Base-by-base conservation (phyloP, 2,888 invertebrate genomes). In the Flexamia atlantica region DNA sequence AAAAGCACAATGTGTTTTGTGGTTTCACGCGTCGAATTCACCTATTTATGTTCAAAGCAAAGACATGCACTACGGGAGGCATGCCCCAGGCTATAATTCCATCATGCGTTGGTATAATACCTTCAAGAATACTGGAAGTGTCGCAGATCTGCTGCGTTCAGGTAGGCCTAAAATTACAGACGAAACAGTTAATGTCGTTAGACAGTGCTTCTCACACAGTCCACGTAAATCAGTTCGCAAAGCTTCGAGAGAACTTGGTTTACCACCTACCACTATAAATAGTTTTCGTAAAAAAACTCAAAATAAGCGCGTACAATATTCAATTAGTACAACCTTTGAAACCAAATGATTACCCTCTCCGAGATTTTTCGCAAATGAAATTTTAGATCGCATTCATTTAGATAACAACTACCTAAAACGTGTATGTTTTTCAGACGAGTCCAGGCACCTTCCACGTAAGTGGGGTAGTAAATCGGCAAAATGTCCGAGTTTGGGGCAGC, bases 161-260 rank as follows among this genome's bases (percentile, higher is more conserved):
- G 30, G 68, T 68, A 30, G 68, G 68, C 30, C 68, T 68, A 68
- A 68, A 68, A 30, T 32, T 68, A 5, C 68, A 30, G 30, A 68
- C 30, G 28, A 68, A 68, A 68, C 30, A 28, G 32, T 68, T n/a
- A n/a, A n/a, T n/a, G n/a, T n/a, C n/a, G n/a, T n/a, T 68, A 68
- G 17, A 68, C 12, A 68, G 17, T 68, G 68, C 30, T 68, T 68
- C 32, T 14, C 68, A 30, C 32, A 32, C 30, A 32, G 32, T 30
- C 68, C 68, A 32, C 28, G n/a, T 30, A 17, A 28, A 68, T 32
- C 68, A 32, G 32, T 68, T 32, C n/a, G 32, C 68, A 68, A 32
- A 68, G 68, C 68, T 68, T 68, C 30, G n/a, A 68, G 68, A n/a
- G 68, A 68, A 68, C 68, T 30, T 30, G 32, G 28, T 60, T 60